These are phyloP conservation scores for Thumatha senex DNA, from an alignment of 2,888 invertebrate genomes.

Conservation along the genomic window DNA sequence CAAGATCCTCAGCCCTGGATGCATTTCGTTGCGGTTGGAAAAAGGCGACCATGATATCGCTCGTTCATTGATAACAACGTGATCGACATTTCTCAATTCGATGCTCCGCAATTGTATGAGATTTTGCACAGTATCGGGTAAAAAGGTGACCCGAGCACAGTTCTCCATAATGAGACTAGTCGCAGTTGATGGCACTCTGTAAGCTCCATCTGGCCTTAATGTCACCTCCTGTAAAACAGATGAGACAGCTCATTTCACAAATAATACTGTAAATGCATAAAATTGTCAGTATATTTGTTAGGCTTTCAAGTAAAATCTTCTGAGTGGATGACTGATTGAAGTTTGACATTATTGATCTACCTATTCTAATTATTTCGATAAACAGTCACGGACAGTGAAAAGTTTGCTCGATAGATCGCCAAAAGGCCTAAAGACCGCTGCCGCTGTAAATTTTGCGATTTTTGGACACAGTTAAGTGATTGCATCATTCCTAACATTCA, in stretches of 20 bases:
- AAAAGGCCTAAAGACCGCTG: too few relatives aligned
- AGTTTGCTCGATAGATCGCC: too few relatives aligned
- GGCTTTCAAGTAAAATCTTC: too few relatives aligned
- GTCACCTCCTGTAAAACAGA: conserved; percentile 80
- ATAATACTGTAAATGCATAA: background rate
- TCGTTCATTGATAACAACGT: conserved; percentile 84
- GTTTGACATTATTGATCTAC: conserved; percentile 17
- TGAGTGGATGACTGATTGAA: background rate
- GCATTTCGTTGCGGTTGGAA: conserved; percentile 85
- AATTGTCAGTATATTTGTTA: too few relatives aligned
- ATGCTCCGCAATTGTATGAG: conserved; percentile 86
- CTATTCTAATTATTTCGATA: too few relatives aligned
- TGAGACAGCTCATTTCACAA: background rate
- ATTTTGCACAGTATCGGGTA: conserved; percentile 81
- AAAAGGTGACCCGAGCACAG: conserved; percentile 85
- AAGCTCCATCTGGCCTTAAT: conserved; percentile 82
- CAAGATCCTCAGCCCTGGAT: conserved; percentile 81
- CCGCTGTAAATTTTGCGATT: too few relatives aligned
- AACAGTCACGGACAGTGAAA: too few relatives aligned
- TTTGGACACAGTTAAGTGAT: too few relatives aligned
- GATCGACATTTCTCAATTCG: conserved; percentile 84
- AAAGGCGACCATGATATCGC: conserved; percentile 84
- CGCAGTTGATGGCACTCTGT: conserved; percentile 75
- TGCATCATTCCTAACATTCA: too few relatives aligned
- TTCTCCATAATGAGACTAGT: conserved; percentile 86